Evolutionary conservation across 92 coral and sea anemone genomes (phyloP).

Genomic region (Actinostola sp.): DNA sequence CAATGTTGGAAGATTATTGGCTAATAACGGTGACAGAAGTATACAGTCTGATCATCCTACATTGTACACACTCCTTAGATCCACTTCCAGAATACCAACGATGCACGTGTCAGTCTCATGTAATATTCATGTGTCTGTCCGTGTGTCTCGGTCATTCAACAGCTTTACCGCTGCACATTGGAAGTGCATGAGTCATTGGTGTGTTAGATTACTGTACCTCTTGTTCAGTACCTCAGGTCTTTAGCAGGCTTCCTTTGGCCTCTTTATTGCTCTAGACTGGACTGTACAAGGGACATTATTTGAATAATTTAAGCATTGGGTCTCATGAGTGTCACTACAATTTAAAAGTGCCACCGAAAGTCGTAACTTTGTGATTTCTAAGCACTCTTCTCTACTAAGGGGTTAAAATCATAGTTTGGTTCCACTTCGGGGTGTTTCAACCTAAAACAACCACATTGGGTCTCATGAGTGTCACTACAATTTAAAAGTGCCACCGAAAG

Average conservation of each 20-base stretch:
- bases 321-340: background rate
- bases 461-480: too few species aligned
- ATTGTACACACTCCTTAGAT: constrained; percentile 90
- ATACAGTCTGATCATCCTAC: background rate
- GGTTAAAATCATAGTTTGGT: too few species aligned
- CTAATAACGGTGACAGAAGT: background rate
- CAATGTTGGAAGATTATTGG: background rate
- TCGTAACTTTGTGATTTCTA: background rate
- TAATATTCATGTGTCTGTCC: constrained; percentile 36
- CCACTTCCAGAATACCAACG: constrained; percentile 77
- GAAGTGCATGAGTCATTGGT: constrained; percentile 96
- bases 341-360: background rate
- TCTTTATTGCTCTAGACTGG: constrained; percentile 41
- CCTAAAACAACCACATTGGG: too few species aligned
- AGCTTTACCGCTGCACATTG: constrained; percentile 93
- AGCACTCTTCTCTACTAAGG: too few species aligned
- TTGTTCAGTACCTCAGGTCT: constrained; percentile 45
- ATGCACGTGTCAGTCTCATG: constrained; percentile 27
- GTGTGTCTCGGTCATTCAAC: constrained; percentile 66
- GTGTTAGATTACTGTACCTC: constrained; percentile 84
- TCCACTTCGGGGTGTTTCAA: too few species aligned
- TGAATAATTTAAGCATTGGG: background rate
- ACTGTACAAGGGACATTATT: constrained; percentile 38
- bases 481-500: too few species aligned
- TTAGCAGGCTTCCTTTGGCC: constrained; percentile 10